phyloP scores from a whole-genome alignment of 2,113 vertebrate species.

The Mesoclemmys tuberculata region DNA sequence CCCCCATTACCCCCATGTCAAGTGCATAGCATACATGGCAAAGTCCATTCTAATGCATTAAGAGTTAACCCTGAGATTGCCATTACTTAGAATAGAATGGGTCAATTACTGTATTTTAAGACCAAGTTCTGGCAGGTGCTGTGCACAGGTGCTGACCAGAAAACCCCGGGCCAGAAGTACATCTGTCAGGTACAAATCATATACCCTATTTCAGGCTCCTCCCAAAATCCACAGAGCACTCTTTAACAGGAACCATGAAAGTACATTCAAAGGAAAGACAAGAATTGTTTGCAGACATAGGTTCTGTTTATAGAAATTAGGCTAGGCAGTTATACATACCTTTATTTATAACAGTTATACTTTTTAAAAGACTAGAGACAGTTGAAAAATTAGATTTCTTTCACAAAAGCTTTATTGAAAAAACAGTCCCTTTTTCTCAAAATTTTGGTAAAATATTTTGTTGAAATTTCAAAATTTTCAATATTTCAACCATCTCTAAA shows the following conservation, averaged over 20 bases:
- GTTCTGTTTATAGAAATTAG: background rate
- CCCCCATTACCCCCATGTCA: too few relatives aligned
- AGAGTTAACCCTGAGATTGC: background rate
- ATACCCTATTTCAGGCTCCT: background rate
- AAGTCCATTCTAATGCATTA: background rate
- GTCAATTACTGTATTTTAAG: background rate
- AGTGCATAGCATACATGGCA: rapidly evolving
- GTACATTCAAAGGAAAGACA: background rate
- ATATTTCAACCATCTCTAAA: background rate
- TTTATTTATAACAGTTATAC: background rate
- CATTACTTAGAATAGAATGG: background rate
- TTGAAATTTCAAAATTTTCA: background rate
- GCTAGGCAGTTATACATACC: too few relatives aligned
- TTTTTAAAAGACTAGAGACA: background rate
- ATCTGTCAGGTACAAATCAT: background rate
- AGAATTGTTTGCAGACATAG: background rate
- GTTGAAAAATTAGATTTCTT: background rate
- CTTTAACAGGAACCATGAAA: background rate
- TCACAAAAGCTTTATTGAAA: background rate
- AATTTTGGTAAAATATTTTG: background rate
- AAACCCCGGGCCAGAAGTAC: background rate
- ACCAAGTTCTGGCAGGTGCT: background rate
- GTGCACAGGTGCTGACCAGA: rapidly evolving
- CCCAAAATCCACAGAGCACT: background rate
- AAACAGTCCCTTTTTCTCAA: background rate